These are phyloP conservation scores for Yponomeuta sedellus DNA, from an alignment of 2,888 invertebrate species.

Conservation along the genomic window DNA sequence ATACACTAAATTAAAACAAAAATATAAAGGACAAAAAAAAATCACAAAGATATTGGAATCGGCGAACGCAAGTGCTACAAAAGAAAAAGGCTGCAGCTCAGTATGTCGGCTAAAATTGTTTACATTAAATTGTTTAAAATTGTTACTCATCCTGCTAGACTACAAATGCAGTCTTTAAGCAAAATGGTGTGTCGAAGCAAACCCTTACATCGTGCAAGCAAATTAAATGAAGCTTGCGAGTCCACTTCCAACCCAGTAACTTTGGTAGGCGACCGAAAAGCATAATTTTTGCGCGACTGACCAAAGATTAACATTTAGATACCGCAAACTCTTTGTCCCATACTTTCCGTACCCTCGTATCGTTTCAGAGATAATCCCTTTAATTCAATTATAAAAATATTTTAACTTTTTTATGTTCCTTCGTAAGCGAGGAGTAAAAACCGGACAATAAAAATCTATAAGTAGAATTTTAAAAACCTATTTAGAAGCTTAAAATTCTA, in stretches of 20 bases:
- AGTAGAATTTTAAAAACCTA: too few species aligned
- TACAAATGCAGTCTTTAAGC: slow-evolving; percentile 18
- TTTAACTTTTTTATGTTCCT: background rate
- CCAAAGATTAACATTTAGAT: slow-evolving; percentile 75
- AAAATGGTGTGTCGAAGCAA: slow-evolving; percentile 25
- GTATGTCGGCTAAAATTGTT: too few species aligned
- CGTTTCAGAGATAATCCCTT: slow-evolving; percentile 13
- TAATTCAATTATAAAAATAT: background rate
- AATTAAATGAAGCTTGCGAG: slow-evolving; percentile 55
- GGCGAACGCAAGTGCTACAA: too few species aligned
- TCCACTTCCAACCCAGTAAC: slow-evolving; percentile 53
- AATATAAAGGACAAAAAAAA: too few species aligned
- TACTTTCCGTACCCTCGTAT: slow-evolving; percentile 28
- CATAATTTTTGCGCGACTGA: slow-evolving; percentile 75
- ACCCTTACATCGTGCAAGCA: slow-evolving; percentile 16
- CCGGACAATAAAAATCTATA: too few species aligned
- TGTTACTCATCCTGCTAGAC: too few species aligned
- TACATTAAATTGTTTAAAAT: too few species aligned
- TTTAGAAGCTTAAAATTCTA: too few species aligned
- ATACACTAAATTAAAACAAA: too few species aligned
- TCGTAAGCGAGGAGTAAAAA: background rate
- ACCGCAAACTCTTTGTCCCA: slow-evolving; percentile 62
- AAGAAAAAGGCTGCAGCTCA: too few species aligned
- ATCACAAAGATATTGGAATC: too few species aligned
- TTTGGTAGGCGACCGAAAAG: slow-evolving; percentile 63